Conservation (phyloP, 2,888 invertebrate genomes). For the Melolontha melolontha region DNA sequence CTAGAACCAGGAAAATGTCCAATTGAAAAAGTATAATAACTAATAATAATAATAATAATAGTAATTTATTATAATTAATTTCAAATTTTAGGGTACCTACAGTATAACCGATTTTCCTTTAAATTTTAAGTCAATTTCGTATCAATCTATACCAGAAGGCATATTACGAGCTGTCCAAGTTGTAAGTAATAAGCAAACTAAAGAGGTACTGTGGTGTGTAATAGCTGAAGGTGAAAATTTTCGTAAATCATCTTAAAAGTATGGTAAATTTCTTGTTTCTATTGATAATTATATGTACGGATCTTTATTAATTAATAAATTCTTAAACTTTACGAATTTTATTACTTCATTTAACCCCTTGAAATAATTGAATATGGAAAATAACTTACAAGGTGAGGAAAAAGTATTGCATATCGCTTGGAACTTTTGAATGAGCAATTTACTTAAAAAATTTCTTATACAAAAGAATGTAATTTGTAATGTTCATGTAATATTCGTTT, state of each 20-base stretch:
- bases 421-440: too few species aligned
- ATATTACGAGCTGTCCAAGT: constrained; percentile 6
- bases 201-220: constrained; percentile 38
- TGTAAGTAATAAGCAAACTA: constrained; percentile 27
- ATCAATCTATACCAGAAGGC: constrained; percentile 41
- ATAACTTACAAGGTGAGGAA: too few species aligned
- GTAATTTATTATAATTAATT: constrained; percentile 12
- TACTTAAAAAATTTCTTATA: too few species aligned
- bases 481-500: too few species aligned
- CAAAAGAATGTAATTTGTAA: too few species aligned
- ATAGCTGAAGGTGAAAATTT: constrained; percentile 36
- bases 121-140: constrained; percentile 26
- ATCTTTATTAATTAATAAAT: too few species aligned
- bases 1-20: constrained; percentile 43
- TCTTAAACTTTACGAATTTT: too few species aligned
- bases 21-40: constrained; percentile 37
- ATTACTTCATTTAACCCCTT: too few species aligned
- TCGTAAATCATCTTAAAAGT: constrained; percentile 3
- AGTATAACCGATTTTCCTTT: constrained; percentile 39
- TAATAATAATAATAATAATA: background rate
- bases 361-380: too few species aligned
- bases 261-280: too few species aligned
- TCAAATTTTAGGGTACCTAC: constrained; percentile 42
- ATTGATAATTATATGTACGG: too few species aligned
- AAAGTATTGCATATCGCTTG: too few species aligned